Evolutionary conservation across 2,888 invertebrate species (phyloP).

Genomic region (Tenthredo scrophulariae): DNA sequence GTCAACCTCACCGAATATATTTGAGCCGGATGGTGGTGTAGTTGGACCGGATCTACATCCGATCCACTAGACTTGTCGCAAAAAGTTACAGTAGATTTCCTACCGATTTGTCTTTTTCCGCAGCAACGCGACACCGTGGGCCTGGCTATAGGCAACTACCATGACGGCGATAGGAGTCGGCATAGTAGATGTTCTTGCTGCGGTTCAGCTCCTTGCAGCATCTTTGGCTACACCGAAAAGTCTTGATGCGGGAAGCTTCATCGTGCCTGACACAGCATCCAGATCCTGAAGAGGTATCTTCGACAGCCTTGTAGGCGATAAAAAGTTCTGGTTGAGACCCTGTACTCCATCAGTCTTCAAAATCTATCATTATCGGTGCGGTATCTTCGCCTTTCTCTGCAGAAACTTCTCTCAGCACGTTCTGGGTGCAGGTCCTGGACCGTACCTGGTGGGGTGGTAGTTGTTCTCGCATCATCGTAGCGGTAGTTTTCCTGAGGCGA

Average conservation of each 20-base stretch:
- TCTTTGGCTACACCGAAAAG: no score
- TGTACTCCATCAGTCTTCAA: background rate
- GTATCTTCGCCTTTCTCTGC: background rate
- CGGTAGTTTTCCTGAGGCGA: conserved; percentile 4
- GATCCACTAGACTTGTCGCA: background rate
- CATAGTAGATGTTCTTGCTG: background rate
- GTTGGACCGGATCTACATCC: background rate
- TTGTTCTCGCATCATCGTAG: background rate
- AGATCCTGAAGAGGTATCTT: background rate
- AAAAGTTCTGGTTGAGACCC: background rate
- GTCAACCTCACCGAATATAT: background rate
- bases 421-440: background rate
- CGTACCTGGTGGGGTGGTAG: conserved; percentile 4
- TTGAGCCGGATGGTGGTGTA: background rate
- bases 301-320: background rate
- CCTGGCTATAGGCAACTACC: background rate
- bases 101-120: background rate
- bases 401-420: background rate
- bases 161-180: background rate
- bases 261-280: background rate
- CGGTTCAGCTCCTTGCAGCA: background rate
- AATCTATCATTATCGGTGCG: background rate
- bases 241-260: background rate
- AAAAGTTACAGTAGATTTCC: background rate
- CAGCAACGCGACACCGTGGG: background rate